phyloP scores from a whole-genome alignment of 2,888 invertebrate species.

The Parnassius smintheus region DNA sequence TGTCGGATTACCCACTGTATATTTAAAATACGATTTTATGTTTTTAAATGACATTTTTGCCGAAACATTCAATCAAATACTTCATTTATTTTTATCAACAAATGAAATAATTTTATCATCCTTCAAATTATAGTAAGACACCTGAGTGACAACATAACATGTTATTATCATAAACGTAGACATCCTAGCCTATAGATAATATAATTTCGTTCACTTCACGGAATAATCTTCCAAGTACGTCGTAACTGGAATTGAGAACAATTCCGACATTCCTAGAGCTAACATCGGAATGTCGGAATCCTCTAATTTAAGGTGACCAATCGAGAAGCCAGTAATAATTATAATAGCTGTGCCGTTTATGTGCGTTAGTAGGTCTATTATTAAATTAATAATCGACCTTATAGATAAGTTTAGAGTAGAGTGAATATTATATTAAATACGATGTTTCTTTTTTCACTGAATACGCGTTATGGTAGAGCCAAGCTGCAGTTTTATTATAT shows the following conservation, averaged over 20 bases:
- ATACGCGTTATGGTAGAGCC: no score
- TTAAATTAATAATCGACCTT: no score
- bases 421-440: no score
- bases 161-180: slow-evolving; percentile 3
- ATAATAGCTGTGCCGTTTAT: slow-evolving; percentile 1
- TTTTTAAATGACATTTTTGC: no score
- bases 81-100: no score
- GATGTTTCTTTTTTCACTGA: no score
- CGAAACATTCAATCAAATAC: no score
- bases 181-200: slow-evolving; percentile 2
- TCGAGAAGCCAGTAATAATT: slow-evolving; percentile 35
- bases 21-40: no score
- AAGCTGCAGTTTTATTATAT: no score
- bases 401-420: no score
- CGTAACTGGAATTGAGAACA: slow-evolving; percentile 54
- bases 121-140: slow-evolving; percentile 29
- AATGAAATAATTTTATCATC: slow-evolving; percentile 14
- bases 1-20: no score
- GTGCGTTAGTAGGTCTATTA: no score
- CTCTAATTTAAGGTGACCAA: slow-evolving; percentile 57
- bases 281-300: slow-evolving; percentile 55
- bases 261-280: slow-evolving; percentile 61
- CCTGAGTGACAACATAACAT: slow-evolving; percentile 10
- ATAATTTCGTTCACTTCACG: slow-evolving; percentile 21
- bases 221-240: slow-evolving; percentile 30